A percentile compares a stretch with the other conserved stretches of the same genome.
Evolutionary conservation across 2,113 vertebrate species (phyloP).

Genomic region (Gavialis gangeticus): DNA sequence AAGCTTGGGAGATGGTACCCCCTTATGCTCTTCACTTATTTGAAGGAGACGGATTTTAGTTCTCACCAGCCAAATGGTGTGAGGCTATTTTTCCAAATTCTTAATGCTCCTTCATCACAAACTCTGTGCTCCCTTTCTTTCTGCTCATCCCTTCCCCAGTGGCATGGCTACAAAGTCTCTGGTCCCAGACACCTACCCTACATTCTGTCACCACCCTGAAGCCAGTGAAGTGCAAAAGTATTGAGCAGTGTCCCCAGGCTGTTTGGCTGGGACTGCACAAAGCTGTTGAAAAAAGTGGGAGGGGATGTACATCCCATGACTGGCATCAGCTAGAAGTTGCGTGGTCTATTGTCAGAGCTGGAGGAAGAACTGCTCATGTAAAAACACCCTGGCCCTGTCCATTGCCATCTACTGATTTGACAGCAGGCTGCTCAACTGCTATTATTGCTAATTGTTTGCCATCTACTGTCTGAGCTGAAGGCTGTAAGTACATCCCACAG

Average conservation of each 20-base stretch:
- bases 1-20: accelerated
- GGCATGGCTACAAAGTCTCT: background rate
- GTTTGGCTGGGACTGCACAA: conserved; percentile 45
- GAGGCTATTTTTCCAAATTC: background rate
- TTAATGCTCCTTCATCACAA: background rate
- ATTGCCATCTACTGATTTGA: background rate
- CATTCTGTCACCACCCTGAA: conserved; percentile 5
- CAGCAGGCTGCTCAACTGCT: background rate
- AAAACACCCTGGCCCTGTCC: background rate
- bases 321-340: background rate
- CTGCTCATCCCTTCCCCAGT: background rate
- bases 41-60: background rate
- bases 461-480: background rate
- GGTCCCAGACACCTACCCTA: background rate
- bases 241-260: conserved; percentile 45
- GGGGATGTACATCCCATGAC: conserved; percentile 22
- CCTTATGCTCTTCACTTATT: background rate
- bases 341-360: background rate
- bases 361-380: conserved; percentile 11
- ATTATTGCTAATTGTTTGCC: background rate
- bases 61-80: background rate
- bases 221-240: conserved; percentile 14
- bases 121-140: background rate
- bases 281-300: conserved; percentile 56
- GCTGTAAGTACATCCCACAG: conserved; percentile 9